Percentiles rank a stretch among this genome's conserved stretches.
Evolutionary conservation across 2,888 invertebrate species (phyloP).

Genomic region (Bellardia pandia): DNA sequence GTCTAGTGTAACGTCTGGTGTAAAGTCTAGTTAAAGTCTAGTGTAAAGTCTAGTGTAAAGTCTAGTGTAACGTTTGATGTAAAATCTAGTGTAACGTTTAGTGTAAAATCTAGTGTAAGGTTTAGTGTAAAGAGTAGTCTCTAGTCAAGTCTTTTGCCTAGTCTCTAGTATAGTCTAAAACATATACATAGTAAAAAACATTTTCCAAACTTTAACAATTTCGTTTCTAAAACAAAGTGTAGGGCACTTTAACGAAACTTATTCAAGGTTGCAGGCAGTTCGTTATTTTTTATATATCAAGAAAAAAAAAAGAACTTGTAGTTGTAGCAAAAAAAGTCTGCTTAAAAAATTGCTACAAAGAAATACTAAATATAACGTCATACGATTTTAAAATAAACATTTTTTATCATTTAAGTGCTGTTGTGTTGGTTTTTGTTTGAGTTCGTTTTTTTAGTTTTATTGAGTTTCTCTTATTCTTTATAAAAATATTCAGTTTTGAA

Average conservation of each 20-base stretch:
- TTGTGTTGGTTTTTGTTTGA: constrained; percentile 10
- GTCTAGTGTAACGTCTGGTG: too few species aligned
- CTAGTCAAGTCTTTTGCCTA: too few species aligned
- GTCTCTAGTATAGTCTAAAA: too few species aligned
- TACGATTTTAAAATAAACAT: constrained; percentile 51
- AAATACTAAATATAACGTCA: constrained; percentile 43
- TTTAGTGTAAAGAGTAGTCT: too few species aligned
- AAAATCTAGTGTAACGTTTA: neutral
- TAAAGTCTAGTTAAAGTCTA: neutral
- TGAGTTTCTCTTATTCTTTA: constrained; percentile 31
- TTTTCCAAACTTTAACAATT: too few species aligned
- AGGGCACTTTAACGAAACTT: constrained; percentile 27
- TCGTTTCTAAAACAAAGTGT: neutral
- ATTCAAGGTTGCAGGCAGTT: constrained; percentile 55
- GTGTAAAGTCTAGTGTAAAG: neutral
- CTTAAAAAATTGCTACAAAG: constrained; percentile 31
- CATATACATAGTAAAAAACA: too few species aligned
- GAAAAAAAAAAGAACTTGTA: neutral
- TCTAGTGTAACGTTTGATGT: neutral
- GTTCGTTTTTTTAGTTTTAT: constrained; percentile 12
- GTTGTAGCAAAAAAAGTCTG: neutral
- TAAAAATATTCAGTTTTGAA: constrained; percentile 3
- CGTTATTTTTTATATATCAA: constrained; percentile 27
- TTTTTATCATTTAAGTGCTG: constrained; percentile 34
- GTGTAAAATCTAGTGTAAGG: too few species aligned